These are phyloP conservation scores for Synanthedon tipuliformis DNA, from an alignment of 2,888 invertebrate species.

Conservation along the genomic window DNA sequence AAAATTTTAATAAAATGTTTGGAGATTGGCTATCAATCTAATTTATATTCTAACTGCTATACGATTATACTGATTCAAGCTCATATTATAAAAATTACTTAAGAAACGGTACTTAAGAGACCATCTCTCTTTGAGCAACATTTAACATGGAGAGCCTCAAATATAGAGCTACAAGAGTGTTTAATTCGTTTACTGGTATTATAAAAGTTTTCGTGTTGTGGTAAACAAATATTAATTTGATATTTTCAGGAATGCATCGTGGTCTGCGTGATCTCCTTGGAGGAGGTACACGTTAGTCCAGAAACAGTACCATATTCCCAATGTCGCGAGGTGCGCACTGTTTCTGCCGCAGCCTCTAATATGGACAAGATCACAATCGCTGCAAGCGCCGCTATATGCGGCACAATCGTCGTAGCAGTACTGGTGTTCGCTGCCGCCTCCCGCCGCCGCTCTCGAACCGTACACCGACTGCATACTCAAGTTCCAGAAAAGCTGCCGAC, in stretches of 20 bases:
- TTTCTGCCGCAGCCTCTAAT: slow-evolving; percentile 84
- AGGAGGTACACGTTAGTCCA: slow-evolving; percentile 88
- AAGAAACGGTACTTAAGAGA: too few relatives aligned
- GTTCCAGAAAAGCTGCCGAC: slow-evolving; percentile 79
- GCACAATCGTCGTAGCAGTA: slow-evolving; percentile 90
- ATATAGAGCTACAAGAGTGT: too few relatives aligned
- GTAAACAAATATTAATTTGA: slow-evolving; percentile 1
- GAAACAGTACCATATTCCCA: slow-evolving; percentile 87
- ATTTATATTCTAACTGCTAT: too few relatives aligned
- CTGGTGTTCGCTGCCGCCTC: slow-evolving; percentile 91
- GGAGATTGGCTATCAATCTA: too few relatives aligned
- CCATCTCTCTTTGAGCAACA: too few relatives aligned
- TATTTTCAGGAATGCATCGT: slow-evolving; percentile 86
- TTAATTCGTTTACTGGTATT: too few relatives aligned
- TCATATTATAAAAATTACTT: too few relatives aligned
- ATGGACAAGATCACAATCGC: slow-evolving; percentile 97
- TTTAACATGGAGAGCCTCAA: too few relatives aligned
- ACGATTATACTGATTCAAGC: too few relatives aligned
- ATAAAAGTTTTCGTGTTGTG: neutral
- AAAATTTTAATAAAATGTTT: too few relatives aligned
- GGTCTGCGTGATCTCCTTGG: slow-evolving; percentile 91
- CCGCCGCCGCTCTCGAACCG: slow-evolving; percentile 80
- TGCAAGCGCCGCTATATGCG: slow-evolving; percentile 92
- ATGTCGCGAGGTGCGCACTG: slow-evolving; percentile 90
- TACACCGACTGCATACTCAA: slow-evolving; percentile 79